Evolutionary conservation across 2,113 vertebrate species (phyloP).

Genomic region (Gnathonemus echidnorhynchus): DNA sequence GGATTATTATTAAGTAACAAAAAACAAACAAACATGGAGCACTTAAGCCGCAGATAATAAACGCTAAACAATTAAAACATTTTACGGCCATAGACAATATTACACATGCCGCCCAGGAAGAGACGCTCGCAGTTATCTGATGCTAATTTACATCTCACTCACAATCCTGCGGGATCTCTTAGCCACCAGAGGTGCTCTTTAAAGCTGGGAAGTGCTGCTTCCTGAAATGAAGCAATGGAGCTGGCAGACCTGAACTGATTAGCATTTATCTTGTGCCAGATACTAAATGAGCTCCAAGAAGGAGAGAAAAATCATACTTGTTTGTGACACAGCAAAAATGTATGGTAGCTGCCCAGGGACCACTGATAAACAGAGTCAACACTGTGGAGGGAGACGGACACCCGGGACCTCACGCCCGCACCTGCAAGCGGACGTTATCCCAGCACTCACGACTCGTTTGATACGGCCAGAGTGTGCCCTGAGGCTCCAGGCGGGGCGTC

Average conservation of each 20-base stretch:
- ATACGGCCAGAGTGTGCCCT: neutral
- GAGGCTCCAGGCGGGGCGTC: neutral
- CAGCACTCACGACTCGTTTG: neutral
- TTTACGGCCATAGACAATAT: neutral
- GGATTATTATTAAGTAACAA: neutral
- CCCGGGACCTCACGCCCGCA: neutral
- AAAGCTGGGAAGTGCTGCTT: neutral
- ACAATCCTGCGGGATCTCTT: neutral
- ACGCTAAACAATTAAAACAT: neutral
- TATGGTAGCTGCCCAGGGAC: neutral
- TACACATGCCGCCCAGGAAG: neutral
- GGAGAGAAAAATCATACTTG: neutral
- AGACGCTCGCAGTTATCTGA: neutral
- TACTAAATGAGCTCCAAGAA: neutral
- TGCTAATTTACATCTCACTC: neutral
- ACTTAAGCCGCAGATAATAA: neutral
- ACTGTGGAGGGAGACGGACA: neutral
- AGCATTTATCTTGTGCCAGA: neutral
- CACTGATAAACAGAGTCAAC: neutral
- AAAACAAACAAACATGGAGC: neutral
- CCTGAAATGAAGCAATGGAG: neutral
- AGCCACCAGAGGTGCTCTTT: neutral
- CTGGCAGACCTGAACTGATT: neutral
- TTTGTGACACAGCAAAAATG: neutral
- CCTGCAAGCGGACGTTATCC: neutral